Evolutionary conservation across 1,140 invertebrate genomes (phyloP), one percentile per base, ranked within the genome.

Genomic region (Subanguina moxae): DNA sequence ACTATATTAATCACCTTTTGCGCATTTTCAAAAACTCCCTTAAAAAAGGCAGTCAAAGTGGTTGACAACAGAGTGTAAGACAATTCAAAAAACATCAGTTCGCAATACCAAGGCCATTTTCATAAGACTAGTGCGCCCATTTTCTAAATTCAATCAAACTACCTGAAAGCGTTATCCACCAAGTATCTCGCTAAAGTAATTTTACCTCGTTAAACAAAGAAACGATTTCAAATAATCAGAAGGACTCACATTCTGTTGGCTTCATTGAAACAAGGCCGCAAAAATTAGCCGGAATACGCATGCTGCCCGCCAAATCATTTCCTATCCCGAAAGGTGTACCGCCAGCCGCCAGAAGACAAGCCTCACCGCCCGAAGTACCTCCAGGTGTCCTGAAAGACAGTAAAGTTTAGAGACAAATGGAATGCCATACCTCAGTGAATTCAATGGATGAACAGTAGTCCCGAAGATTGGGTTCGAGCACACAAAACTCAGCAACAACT

Each of bases 191-290:
- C 32, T 62, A n/a, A n/a, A n/a, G n/a, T n/a, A n/a, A n/a, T n/a
- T n/a, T n/a, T n/a, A n/a, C n/a, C n/a, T n/a, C n/a, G n/a, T n/a
- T n/a, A n/a, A n/a, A n/a, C n/a, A n/a, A n/a, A n/a, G n/a, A n/a
- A n/a, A n/a, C n/a, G n/a, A n/a, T n/a, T n/a, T n/a, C n/a, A n/a
- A n/a, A n/a, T n/a, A n/a, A n/a, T n/a, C 0, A 28, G 19, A 27
- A 59, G 3, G 1, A n/a, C 21, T 42, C 67, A 30, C 75, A 70
- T 62, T 71, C 52, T 1, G 83, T 85, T 27, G 84, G 83, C 71
- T 86, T 86, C 1, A 85, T 57, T 21, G 77, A 72, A 48, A 70
- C 83, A 27, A 84, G 57, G n/a, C 84, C 84, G 80, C 83, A 84
- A 65, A 84, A 73, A 38, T n/a, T 52, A n/a, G 78, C 71, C 1